These are phyloP conservation scores for Hippoglossus hippoglossus DNA, from an alignment of 2,797 vertebrate species.

Conservation along the genomic window DNA sequence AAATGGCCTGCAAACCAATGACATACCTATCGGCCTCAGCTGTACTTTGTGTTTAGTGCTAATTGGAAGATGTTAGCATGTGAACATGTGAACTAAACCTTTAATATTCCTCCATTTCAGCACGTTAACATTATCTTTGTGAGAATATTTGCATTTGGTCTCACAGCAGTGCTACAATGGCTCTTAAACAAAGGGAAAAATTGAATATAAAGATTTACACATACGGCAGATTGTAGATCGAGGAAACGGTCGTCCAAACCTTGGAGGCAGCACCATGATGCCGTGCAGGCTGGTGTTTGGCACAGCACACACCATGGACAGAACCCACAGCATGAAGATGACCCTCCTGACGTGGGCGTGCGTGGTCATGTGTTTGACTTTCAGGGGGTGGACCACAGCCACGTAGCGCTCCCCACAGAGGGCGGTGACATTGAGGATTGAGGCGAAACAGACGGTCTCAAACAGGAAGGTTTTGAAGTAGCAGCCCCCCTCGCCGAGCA, in stretches of 20 bases:
- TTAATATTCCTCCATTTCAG: not conserved
- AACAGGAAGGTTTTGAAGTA: slow-evolving; percentile 86
- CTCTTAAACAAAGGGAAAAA: not conserved
- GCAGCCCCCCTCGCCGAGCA: slow-evolving; percentile 80
- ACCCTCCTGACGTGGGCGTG: slow-evolving; percentile 78
- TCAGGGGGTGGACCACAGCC: slow-evolving; percentile 82
- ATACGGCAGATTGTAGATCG: slow-evolving; percentile 72
- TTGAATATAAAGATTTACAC: slow-evolving; percentile 19
- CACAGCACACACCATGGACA: slow-evolving; percentile 81
- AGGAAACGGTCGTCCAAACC: slow-evolving; percentile 72
- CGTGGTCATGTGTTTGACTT: slow-evolving; percentile 77
- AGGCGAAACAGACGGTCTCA: slow-evolving; percentile 85
- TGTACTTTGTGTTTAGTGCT: no score
- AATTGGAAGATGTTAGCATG: no score
- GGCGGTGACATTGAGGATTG: slow-evolving; percentile 83
- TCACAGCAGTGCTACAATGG: not conserved
- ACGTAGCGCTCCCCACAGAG: slow-evolving; percentile 84
- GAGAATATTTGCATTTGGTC: not conserved
- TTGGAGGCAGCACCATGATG: slow-evolving; percentile 57
- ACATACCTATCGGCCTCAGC: no score
- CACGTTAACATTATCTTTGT: not conserved
- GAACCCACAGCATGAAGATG: slow-evolving; percentile 76
- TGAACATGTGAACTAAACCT: no score
- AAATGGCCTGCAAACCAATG: no score
- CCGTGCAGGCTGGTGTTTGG: slow-evolving; percentile 85